phyloP scores from a whole-genome alignment of 2,888 invertebrate genomes.

The Cataglyphis altisquamis region DNA sequence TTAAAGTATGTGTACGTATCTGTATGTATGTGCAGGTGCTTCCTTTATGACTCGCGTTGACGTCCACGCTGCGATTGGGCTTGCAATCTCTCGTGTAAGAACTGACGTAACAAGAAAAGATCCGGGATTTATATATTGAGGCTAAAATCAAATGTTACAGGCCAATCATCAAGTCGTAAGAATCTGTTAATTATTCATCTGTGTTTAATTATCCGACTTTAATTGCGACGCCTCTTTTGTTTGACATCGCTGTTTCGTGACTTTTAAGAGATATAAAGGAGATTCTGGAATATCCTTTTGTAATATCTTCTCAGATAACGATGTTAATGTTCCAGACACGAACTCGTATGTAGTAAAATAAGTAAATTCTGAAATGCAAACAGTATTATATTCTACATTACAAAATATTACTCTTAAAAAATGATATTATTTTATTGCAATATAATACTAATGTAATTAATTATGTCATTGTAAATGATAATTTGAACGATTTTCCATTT shows the following conservation, averaged over 20 bases:
- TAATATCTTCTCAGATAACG: neutral
- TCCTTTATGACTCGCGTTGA: slow-evolving; percentile 62
- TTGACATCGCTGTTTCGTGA: neutral
- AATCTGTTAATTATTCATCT: neutral
- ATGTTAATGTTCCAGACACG: neutral
- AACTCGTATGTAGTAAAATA: neutral
- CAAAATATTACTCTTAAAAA: neutral
- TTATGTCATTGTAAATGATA: neutral
- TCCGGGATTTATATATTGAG: neutral
- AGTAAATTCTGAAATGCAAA: neutral
- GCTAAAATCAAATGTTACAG: neutral
- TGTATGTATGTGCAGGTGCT: neutral
- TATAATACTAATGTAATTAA: neutral
- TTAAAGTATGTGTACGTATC: neutral
- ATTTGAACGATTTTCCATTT: too few species aligned
- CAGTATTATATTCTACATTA: neutral
- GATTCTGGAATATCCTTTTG: neutral
- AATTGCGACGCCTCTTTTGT: neutral
- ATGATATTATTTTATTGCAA: slow-evolving; percentile 14
- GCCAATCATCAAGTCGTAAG: neutral
- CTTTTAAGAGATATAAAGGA: neutral
- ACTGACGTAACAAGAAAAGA: neutral
- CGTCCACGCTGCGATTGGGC: slow-evolving; percentile 40
- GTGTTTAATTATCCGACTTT: neutral
- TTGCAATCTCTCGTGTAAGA: neutral